Conservation (phyloP, 2,888 invertebrate species). For the Ditylenchus weischeri region DNA sequence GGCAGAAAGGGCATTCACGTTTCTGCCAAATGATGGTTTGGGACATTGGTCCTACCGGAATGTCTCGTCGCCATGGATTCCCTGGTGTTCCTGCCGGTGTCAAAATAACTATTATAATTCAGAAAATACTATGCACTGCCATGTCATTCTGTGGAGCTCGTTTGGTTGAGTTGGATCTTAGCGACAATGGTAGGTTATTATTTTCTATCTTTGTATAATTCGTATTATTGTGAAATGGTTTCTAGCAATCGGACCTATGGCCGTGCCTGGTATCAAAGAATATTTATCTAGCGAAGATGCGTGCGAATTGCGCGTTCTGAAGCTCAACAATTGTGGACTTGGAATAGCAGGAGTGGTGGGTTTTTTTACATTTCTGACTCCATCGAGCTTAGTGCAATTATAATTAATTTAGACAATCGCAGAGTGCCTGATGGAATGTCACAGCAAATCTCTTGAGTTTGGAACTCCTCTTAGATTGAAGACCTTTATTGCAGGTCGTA, state of each 20-base stretch:
- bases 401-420: constrained; percentile 39
- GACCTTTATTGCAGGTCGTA: constrained; percentile 86
- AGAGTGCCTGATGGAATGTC: constrained; percentile 40
- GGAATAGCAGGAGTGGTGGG: constrained; percentile 79
- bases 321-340: constrained; percentile 89
- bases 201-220: no score
- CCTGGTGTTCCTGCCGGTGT: no score
- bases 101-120: constrained; percentile 63
- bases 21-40: no score
- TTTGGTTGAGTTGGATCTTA: constrained; percentile 81
- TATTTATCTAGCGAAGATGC: constrained; percentile 80
- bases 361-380: background rate
- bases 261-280: constrained; percentile 79
- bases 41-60: no score
- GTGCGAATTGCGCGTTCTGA: constrained; percentile 75
- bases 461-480: constrained; percentile 70
- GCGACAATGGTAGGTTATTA: constrained; percentile 71
- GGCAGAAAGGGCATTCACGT: no score
- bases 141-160: constrained; percentile 76
- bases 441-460: constrained; percentile 27
- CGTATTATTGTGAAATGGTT: no score
- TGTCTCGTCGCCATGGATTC: no score
- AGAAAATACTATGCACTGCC: constrained; percentile 74
- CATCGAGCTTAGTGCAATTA: background rate
- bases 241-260: constrained; percentile 85